Base-by-base conservation (phyloP, 2,797 vertebrate species). In the Lophius americanus region DNA sequence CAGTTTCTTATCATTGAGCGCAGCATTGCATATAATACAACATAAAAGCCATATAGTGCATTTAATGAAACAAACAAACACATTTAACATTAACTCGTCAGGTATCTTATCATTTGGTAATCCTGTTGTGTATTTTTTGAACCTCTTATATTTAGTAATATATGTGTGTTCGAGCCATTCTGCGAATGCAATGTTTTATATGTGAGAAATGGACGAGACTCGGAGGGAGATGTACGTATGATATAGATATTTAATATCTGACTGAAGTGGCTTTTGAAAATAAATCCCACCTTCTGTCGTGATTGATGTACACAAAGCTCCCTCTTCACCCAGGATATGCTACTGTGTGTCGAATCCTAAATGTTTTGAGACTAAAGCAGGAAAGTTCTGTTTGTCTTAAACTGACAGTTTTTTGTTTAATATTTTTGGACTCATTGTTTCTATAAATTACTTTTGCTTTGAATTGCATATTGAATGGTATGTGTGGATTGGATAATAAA, bases 401-500 rank as follows among this genome's bases (percentile, higher is more conserved):
- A 85, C 85, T 85, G 80, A 88, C 83, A 66, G 53, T 60, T 70
- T 14, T 23, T 62, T 82, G 60, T 81, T 89, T 69, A 50, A 72
- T 83, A 58, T 74, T 76, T 73, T 76, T 80, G 68, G 53, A 81
- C 71, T 85, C 76, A 65, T 60, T 85, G 84, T 85, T 89, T 68
- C 75, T 85, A 80, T 73, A 47, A 78, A 68, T 75, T 75, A 71
- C 76, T 92, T 87, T 90, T 74, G 87, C 86, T 86, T 90, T 90
- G 85, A 94, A 92, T 91, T 93, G 88, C 93, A 89, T 86, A 90
- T 78, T 91, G 82, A 85, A 89, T 82, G 81, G 72, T 88, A 91
- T 90, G 84, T 94, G 91, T 94, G 89, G 91, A 92, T 87, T 93
- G 90, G 93, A 90, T 83, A 92, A 91, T 95, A 93, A 93, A 93